Evolutionary conservation across 2,113 vertebrate species (phyloP).

Genomic region (Rynchops niger): DNA sequence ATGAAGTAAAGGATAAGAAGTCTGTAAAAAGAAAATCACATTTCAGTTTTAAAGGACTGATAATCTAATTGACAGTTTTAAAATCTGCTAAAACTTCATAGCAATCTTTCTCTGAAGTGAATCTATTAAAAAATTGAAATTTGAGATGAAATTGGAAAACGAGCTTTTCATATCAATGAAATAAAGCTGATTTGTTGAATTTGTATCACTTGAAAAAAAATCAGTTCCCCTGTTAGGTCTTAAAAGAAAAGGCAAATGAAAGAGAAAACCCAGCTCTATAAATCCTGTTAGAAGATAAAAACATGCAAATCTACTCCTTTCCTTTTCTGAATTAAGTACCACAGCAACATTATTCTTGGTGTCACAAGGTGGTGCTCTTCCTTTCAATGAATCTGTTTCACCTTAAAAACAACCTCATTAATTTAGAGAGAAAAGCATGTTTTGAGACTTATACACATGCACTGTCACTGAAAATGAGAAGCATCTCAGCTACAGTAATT

Average conservation of each 20-base stretch:
- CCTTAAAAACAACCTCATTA: constrained; percentile 16
- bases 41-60: background rate
- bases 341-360: background rate
- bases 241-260: constrained; percentile 30
- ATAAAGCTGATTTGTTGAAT: constrained; percentile 30
- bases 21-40: background rate
- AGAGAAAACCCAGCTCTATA: background rate
- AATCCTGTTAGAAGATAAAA: background rate
- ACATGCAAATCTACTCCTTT: background rate
- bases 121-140: background rate
- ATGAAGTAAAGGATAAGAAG: constrained; percentile 2
- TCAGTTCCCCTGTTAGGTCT: background rate
- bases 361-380: constrained; percentile 59
- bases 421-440: background rate
- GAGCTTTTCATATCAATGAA: constrained; percentile 7
- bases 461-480: background rate
- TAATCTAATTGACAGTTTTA: background rate
- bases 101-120: background rate
- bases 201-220: constrained; percentile 11
- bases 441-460: background rate
- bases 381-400: constrained; percentile 28
- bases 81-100: constrained; percentile 1
- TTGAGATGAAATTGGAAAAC: background rate
- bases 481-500: background rate
- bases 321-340: background rate